Evolutionary conservation across 2,113 vertebrate species (phyloP), one percentile per base, ranked within the genome.

Genomic region (Neotragus moschatus): DNA sequence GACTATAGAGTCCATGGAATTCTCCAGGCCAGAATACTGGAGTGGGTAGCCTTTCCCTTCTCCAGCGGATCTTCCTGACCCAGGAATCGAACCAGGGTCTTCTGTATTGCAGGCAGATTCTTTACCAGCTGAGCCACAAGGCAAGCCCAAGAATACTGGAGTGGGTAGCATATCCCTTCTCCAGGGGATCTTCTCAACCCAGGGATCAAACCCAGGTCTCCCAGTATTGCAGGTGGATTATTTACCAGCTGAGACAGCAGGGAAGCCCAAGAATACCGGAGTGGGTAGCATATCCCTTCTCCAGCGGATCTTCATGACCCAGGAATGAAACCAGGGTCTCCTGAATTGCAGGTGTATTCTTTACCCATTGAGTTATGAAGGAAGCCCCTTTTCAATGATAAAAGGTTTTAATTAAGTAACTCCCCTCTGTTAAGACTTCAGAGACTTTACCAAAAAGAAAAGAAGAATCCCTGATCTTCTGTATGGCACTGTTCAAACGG

Each of bases 231-330:
- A 7, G 28, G 60, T 6, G 0, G 28, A 61, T 30, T 61, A 13
- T 61, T 61, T 61, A 61, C 60, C 28, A 33, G 28, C 28, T 30
- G 60, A 61, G 60, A 28, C 28, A 61, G 6, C 15, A 33, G 28
- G 28, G 2, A 33, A 61, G 28, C 13, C 60, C 60, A 61, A 61
- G 60, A 61, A 61, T 30, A 7, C 60, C 30, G 60, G 60, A 33
- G 60, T 33, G 7, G 61, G 30, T 63, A 36, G 33, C 9, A 1
- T 70, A 0, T 36, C 63, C 63, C n/a, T 36, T 36, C 17, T 70
- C 17, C 9, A 70, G 63, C 0, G 0, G n/a, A 21, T 23, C 17
- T 36, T 70, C 0, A 0, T 36, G 4, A 70, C n/a, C 9, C 19
- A 11, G 63, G 63, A 36, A 23, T 12, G 2, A 19, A 70, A 36